phyloP scores from a whole-genome alignment of 2,797 vertebrate species.

The Carapus acus region DNA sequence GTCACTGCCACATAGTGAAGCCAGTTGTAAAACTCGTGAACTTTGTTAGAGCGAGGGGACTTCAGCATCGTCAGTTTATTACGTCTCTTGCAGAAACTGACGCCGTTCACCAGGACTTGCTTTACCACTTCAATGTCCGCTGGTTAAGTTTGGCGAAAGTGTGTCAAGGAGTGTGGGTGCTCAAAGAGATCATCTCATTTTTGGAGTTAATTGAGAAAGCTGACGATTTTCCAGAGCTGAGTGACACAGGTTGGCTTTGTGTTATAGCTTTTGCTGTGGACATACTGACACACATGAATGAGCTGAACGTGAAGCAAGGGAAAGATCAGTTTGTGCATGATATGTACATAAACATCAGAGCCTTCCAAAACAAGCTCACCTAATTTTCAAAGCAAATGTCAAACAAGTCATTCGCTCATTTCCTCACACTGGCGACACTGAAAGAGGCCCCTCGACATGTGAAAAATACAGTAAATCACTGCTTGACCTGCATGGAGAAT shows the following conservation, averaged over 20 bases:
- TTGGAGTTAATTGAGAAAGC: too few species aligned
- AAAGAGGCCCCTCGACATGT: background rate
- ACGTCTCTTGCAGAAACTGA: slow-evolving; percentile 19
- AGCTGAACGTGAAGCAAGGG: too few species aligned
- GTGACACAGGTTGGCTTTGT: too few species aligned
- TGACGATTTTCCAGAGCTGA: too few species aligned
- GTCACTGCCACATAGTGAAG: slow-evolving; percentile 26
- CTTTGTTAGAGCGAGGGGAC: slow-evolving; percentile 7
- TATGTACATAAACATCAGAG: background rate
- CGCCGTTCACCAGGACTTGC: slow-evolving; percentile 4
- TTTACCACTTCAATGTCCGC: too few species aligned
- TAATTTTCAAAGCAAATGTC: slow-evolving; percentile 42
- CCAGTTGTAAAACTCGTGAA: slow-evolving; percentile 20
- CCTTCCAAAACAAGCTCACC: slow-evolving; percentile 25
- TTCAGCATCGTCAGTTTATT: slow-evolving; percentile 18
- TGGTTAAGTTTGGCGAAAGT: slow-evolving; percentile 13
- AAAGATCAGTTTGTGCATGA: background rate
- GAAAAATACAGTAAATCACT: slow-evolving; percentile 40
- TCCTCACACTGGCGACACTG: slow-evolving; percentile 22
- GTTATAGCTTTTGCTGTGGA: too few species aligned
- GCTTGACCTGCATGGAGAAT: slow-evolving; percentile 34
- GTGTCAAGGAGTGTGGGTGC: slow-evolving; percentile 20
- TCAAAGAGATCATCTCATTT: slow-evolving; percentile 26
- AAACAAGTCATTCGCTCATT: slow-evolving; percentile 33
- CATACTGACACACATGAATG: background rate